phyloP scores from a whole-genome alignment of 2,888 invertebrate genomes.

The Lasiommata megera region DNA sequence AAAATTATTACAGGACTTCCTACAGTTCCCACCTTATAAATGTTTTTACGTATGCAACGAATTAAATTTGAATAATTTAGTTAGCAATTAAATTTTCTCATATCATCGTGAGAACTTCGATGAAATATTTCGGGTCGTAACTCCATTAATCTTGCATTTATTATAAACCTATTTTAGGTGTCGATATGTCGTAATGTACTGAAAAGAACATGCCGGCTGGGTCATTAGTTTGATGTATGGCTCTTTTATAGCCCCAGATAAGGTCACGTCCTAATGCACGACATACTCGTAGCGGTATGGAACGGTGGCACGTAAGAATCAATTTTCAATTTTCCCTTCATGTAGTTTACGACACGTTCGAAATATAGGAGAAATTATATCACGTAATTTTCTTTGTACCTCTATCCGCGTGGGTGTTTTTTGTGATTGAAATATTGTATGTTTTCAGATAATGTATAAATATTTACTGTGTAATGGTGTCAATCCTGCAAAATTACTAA shows the following conservation, averaged over 20 bases:
- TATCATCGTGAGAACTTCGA: slow-evolving; percentile 3
- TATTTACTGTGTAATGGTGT: no score
- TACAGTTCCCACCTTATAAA: no score
- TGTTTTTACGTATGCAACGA: no score
- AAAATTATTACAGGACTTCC: no score
- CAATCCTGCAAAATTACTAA: no score
- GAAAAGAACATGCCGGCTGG: slow-evolving; percentile 41
- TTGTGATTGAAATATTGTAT: background rate
- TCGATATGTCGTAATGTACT: slow-evolving; percentile 30
- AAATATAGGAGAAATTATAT: slow-evolving; percentile 14
- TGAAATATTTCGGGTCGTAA: slow-evolving; percentile 11
- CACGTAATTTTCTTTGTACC: slow-evolving; percentile 16
- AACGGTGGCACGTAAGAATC: slow-evolving; percentile 18
- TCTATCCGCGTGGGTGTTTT: background rate
- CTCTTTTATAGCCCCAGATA: slow-evolving; percentile 33
- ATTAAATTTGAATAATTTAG: no score
- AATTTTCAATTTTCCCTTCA: slow-evolving; percentile 21
- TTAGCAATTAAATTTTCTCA: background rate
- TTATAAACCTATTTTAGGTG: slow-evolving; percentile 14
- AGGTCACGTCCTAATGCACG: slow-evolving; percentile 28
- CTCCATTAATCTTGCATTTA: slow-evolving; percentile 11
- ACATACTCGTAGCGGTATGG: slow-evolving; percentile 3
- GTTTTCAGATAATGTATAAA: no score
- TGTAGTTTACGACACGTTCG: slow-evolving; percentile 11
- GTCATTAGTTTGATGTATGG: slow-evolving; percentile 61